A percentile compares a stretch with the other conserved stretches of the same genome.
These are phyloP conservation scores for Orientallactaga bullata DNA, from an alignment of 2,113 vertebrate species.

Conservation along the genomic window DNA sequence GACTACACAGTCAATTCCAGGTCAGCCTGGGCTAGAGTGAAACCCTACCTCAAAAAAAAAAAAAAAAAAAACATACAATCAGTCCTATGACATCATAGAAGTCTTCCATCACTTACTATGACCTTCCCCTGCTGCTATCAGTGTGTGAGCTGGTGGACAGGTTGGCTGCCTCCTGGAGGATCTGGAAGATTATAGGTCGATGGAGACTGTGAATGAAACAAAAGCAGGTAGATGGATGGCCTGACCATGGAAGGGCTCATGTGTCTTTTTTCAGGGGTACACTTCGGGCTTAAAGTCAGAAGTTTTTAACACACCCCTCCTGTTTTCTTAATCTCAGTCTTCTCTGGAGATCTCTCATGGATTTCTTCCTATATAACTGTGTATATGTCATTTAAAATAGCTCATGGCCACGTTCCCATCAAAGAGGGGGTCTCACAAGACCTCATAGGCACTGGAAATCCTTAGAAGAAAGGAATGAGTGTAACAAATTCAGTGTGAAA, in stretches of 20 bases:
- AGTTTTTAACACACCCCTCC: neutral
- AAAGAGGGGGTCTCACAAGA: neutral
- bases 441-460: neutral
- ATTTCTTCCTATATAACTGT: slow-evolving; percentile 27
- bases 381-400: slow-evolving; percentile 20
- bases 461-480: neutral
- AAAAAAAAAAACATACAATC: neutral
- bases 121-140: slow-evolving; percentile 51
- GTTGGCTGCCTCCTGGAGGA: neutral
- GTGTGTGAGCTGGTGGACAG: neutral
- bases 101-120: slow-evolving; percentile 57
- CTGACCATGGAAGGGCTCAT: neutral
- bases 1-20: no score
- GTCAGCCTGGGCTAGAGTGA: no score
- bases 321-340: neutral
- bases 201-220: slow-evolving; percentile 27
- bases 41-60: no score
- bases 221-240: slow-evolving; percentile 52
- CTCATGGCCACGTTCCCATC: neutral
- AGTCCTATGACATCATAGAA: slow-evolving; percentile 59
- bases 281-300: neutral
- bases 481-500: slow-evolving; percentile 31
- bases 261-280: neutral
- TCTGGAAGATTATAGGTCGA: neutral
- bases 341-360: neutral